phyloP scores from a whole-genome alignment of 2,888 invertebrate genomes.

The Blastobasis adustella region DNA sequence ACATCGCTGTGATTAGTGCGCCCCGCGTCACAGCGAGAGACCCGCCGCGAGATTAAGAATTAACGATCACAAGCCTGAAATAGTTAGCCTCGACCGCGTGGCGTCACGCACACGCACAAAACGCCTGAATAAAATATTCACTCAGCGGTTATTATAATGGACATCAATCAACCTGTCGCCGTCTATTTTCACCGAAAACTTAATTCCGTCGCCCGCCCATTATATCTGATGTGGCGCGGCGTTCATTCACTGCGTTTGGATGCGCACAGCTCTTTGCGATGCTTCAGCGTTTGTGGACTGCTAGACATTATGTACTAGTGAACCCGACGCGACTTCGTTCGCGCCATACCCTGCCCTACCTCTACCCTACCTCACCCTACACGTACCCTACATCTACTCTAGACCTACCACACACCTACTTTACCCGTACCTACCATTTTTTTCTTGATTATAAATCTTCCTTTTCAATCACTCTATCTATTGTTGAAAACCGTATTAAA shows the following conservation, averaged over 20 bases:
- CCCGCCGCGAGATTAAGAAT: slow-evolving; percentile 44
- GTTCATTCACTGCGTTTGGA: slow-evolving; percentile 18
- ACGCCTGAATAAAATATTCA: slow-evolving; percentile 60
- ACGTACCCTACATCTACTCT: too few species aligned
- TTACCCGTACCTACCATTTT: too few species aligned
- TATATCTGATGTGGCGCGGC: slow-evolving; percentile 29
- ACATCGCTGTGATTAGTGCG: slow-evolving; percentile 34
- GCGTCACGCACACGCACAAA: slow-evolving; percentile 49
- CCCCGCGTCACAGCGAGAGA: slow-evolving; percentile 45
- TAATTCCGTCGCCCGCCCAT: slow-evolving; percentile 45
- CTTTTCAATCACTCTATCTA: too few species aligned
- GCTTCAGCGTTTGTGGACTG: too few species aligned
- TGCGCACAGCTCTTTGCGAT: too few species aligned
- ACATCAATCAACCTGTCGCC: slow-evolving; percentile 61
- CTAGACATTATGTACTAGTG: too few species aligned
- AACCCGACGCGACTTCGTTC: too few species aligned
- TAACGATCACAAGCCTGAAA: slow-evolving; percentile 52
- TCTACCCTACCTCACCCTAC: too few species aligned
- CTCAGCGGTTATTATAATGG: slow-evolving; percentile 53
- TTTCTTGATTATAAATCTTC: too few species aligned
- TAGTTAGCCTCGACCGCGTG: slow-evolving; percentile 51
- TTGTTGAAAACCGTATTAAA: too few species aligned
- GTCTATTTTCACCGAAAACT: slow-evolving; percentile 57
- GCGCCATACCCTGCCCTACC: too few species aligned
- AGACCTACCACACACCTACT: too few species aligned